Base-by-base conservation (phyloP, 2,113 vertebrate species). In the Perca fluviatilis region DNA sequence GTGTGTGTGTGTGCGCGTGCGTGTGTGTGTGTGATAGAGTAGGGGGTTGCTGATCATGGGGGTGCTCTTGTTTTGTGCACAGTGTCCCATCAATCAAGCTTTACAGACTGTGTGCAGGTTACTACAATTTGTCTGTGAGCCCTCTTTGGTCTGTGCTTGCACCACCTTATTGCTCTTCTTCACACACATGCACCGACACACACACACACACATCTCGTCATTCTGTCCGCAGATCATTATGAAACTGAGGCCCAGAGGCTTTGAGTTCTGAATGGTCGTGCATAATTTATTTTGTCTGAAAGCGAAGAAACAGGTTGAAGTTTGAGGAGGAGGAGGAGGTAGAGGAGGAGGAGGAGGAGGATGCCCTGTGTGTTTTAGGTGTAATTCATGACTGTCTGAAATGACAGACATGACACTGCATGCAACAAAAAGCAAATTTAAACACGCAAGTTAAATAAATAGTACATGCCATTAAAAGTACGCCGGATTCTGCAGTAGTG, bases 31-130 rank as follows among this genome's bases (percentile, higher is more conserved):
- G 49, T n/a, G 67, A 40, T 58, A 64, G 67, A 40, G 66, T 64
- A 40, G n/a, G 23, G 76, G 80, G 49, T 67, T 2, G 69, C 77
- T 89, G 77, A 74, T 86, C 75, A 76, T 40, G 15, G 63, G 43
- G 66, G 47, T 84, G 25, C 80, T 91, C 86, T 80, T 76, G 53
- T 87, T 88, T 73, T 80, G 70, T 82, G 69, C 65, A 63, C 82
- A 62, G 67, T 14, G n/a, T 77, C 77, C 21, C 92, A 94, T 94
- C 89, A 74, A 91, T 95, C 92, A 92, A 66, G 40, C 49, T 63
- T 80, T 85, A 74, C 78, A 84, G 77, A 82, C 36, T 82, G 33
- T 70, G 71, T 81, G 67, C 80, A 60, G 82, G 82, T 86, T 77
- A 89, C 80, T 84, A 80, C 54, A 77, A 80, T 92, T 92, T 92